Base-by-base conservation (phyloP, 2,113 vertebrate genomes). In the Paracanthobrama guichenoti region DNA sequence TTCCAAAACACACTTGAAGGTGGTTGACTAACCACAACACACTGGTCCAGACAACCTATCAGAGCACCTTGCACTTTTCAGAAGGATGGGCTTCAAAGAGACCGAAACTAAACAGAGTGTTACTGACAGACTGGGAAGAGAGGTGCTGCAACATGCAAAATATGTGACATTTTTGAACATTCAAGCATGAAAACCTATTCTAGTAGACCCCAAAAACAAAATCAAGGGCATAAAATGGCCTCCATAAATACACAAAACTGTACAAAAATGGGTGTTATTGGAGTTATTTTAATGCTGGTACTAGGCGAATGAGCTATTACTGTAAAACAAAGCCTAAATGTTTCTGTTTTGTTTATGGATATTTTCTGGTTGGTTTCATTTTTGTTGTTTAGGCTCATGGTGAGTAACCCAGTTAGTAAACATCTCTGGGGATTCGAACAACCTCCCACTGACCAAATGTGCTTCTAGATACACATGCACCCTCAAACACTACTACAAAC, bases 341-440 rank as follows among this genome's bases (percentile, higher is more conserved):
- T 24, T 24, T 59, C 53, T 24, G 12, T 24, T 12, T 24, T 42
- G 31, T 59, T 79, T 39, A 46, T 60, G n/a, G 57, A 44, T 60
- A 26, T 44, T 60, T 60, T 79, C 4, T 26, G 35, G 35, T 46
- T 26, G 12, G 76, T 24, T 77, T 76, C 73, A 55, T 57, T 57
- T 35, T 14, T 57, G 18, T 59, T 62, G 39, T 64, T 57, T 67
- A 48, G 31, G 42, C 24, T 64, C 39, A n/a, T 44, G 14, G 62
- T 67, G 60, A 67, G 44, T 81, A 80, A 80, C 42, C 57, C 20
- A 64, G n/a, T 64, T 79, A 46, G 77, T 46, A 80, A 67, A 81
- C 66, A 82, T 82, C 50, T 81, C 48, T 77, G 22, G 18, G 16
- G 62, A 59, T 24, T 18, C 31, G 26, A 10, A 60, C n/a, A 69